Percentiles rank a stretch among this genome's conserved stretches.
phyloP scores from a whole-genome alignment of 2,797 vertebrate genomes.

The Macrochelys suwanniensis region DNA sequence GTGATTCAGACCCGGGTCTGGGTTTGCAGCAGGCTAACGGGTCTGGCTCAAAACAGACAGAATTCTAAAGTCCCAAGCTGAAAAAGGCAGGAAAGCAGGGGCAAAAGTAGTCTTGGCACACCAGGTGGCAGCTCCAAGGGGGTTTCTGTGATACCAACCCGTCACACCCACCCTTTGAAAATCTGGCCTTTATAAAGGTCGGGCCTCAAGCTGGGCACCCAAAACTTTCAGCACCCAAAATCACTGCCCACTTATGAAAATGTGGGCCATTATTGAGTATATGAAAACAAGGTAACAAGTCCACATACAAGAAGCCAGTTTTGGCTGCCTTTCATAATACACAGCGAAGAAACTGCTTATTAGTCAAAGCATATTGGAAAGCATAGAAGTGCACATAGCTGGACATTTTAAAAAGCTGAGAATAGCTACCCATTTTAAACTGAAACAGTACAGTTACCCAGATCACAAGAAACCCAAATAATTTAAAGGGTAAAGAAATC shows the following conservation, averaged over 20 bases:
- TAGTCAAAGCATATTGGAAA: neutral
- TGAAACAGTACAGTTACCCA: neutral
- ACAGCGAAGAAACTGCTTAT: neutral
- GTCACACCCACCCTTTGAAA: neutral
- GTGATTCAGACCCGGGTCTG: no score
- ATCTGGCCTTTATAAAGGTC: neutral
- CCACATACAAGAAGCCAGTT: neutral
- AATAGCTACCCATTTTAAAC: neutral
- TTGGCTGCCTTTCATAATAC: no score
- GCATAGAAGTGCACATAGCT: neutral
- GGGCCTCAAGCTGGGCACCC: neutral
- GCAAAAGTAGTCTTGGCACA: no score
- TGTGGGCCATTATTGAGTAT: neutral
- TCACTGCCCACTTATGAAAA: no score
- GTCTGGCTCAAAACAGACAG: no score
- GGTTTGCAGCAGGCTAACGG: no score
- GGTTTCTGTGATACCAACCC: no score
- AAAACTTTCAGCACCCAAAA: neutral
- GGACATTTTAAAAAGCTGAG: neutral
- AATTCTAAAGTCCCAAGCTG: no score
- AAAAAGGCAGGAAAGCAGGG: no score
- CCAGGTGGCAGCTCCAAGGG: no score
- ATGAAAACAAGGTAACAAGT: neutral
- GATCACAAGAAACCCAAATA: neutral
- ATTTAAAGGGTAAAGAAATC: no score